Evolutionary conservation across 2,888 invertebrate genomes (phyloP).

Genomic region (Ditylenchus weischeri): DNA sequence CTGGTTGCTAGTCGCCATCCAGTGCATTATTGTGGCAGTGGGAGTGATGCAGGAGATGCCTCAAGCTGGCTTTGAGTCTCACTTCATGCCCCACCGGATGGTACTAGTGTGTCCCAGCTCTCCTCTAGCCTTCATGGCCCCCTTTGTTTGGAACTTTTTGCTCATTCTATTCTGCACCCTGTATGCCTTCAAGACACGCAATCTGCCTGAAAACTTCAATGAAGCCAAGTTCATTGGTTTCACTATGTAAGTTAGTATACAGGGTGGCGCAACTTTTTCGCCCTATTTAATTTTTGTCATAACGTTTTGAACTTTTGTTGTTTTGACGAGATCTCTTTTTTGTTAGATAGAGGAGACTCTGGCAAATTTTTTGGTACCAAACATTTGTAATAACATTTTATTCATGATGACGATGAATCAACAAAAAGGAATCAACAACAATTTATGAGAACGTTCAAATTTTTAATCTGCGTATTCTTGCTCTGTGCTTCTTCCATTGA

Average conservation of each 20-base stretch:
- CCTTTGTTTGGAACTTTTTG: slow-evolving; percentile 72
- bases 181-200: slow-evolving; percentile 88
- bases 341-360: no score
- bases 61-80: slow-evolving; percentile 43
- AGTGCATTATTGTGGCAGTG: slow-evolving; percentile 71
- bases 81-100: slow-evolving; percentile 40
- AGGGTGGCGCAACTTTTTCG: no score
- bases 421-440: no score
- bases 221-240: slow-evolving; percentile 74
- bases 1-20: slow-evolving; percentile 78
- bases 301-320: no score
- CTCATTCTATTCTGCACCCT: slow-evolving; percentile 80
- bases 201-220: slow-evolving; percentile 97
- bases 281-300: no score
- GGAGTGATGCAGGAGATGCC: slow-evolving; percentile 67
- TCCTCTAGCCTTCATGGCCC: slow-evolving; percentile 72
- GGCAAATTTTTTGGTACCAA: no score
- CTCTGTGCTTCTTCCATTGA: no score
- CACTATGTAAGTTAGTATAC: slow-evolving; percentile 82
- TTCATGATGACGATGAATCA: no score
- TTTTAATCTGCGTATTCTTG: no score
- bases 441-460: no score
- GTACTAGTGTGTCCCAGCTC: slow-evolving; percentile 65
- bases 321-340: no score
- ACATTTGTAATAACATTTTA: no score